Base-by-base conservation (phyloP, 1,140 invertebrate genomes). In the Lordiphosa clarofinis region DNA sequence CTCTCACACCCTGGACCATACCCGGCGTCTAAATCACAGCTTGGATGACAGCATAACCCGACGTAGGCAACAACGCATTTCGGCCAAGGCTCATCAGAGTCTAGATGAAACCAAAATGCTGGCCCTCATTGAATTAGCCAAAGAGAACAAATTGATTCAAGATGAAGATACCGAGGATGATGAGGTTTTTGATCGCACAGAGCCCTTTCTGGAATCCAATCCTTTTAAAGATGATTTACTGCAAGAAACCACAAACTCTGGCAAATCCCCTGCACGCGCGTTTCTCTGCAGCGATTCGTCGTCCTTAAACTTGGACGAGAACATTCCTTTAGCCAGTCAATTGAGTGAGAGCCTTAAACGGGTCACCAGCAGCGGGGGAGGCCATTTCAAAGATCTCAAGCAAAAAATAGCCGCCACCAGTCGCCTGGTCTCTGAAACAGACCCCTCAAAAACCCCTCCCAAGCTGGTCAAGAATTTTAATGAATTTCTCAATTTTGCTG, bases 391-490 rank as follows among this genome's bases (percentile, higher is more conserved):
- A 60, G 90, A 91, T 52, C 73, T 91, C 11, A 91, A 91, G 64
- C 90, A 91, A 54, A 89, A 89, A 66, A 89, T 91, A 28, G 86
- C 88, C 2, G 86, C 89, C 0, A 87, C 79, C 12, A 90, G 90
- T 57, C 76, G 87, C 52, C 56, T 61, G 37, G 21, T 24, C 0
- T 54, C 35, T 0, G 74, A 66, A 19, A 35, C 31, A 0, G 42
- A 24, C 0, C 38, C 54, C 39, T 56, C 38, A 6, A 56, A 73
- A 37, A 87, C 88, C n/a, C 88, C 87, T 13, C 88, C 88, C 1
- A 93, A 92, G 72, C 92, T 95, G 61, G 94, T 96, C 1, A 95
- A 94, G 87, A 96, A 95, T 90, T 90, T 96, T n/a, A 95, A 95
- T 71, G 94, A 95, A 88, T 95, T 95, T 86, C 90, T 95, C 0